Percentiles rank a stretch among this genome's conserved stretches.
Conservation (phyloP, 1,140 invertebrate species). For the Nomia melanderi region DNA sequence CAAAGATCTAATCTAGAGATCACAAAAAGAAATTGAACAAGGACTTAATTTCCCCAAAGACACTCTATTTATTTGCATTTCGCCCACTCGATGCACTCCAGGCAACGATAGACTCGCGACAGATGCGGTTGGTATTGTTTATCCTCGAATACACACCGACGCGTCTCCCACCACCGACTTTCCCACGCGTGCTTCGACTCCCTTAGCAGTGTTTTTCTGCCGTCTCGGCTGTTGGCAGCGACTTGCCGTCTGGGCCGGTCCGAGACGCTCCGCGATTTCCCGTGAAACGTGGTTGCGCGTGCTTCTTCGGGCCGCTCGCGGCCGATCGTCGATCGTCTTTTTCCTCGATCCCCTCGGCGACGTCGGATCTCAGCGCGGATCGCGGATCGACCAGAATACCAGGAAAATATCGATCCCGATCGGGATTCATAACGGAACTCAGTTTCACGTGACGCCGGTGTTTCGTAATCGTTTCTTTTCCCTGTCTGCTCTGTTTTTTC, state of each 20-base stretch:
- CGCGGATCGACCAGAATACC: neutral
- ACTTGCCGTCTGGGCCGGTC: slow-evolving; percentile 66
- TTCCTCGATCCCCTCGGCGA: slow-evolving; percentile 14
- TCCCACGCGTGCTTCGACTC: slow-evolving; percentile 69
- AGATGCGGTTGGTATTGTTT: slow-evolving; percentile 24
- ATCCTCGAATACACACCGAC: slow-evolving; percentile 32
- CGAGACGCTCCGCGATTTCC: slow-evolving; percentile 41
- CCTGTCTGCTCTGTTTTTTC: slow-evolving; percentile 1
- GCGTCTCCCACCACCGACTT: slow-evolving; percentile 69
- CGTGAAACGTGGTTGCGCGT: slow-evolving; percentile 34
- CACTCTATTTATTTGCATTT: neutral
- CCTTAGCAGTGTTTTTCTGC: slow-evolving; percentile 58
- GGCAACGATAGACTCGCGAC: neutral
- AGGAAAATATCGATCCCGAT: neutral
- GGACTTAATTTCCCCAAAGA: too few relatives aligned
- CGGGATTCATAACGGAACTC: neutral
- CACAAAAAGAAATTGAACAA: too few relatives aligned
- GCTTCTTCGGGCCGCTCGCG: neutral
- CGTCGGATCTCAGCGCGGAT: neutral
- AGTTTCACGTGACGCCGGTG: neutral
- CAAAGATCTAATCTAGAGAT: too few relatives aligned
- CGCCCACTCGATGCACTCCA: neutral
- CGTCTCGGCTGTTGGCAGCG: slow-evolving; percentile 50
- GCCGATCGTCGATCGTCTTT: slow-evolving; percentile 34
- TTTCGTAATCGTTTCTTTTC: neutral